These are phyloP conservation scores for Melikaiella ostensackeni DNA, from an alignment of 2,888 invertebrate genomes.

Conservation along the genomic window DNA sequence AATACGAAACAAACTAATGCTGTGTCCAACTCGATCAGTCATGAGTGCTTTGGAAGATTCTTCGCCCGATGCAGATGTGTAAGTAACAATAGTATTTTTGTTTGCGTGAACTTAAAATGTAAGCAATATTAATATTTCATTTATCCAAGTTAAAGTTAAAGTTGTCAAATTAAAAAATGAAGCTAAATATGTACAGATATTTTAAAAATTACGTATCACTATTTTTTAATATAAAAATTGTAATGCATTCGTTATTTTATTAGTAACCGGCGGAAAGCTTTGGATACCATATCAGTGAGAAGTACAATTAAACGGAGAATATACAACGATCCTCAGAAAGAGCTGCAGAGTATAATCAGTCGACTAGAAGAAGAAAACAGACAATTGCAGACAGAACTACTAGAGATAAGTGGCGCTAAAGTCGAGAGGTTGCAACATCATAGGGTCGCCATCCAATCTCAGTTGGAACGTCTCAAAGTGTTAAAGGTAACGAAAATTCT, in stretches of 20 bases:
- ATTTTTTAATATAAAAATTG: no score
- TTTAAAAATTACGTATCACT: no score
- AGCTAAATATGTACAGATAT: no score
- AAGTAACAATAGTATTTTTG: slow-evolving; percentile 44
- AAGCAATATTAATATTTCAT: no score
- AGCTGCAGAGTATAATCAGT: slow-evolving; percentile 85
- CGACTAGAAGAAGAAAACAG: slow-evolving; percentile 85
- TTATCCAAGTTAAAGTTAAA: no score
- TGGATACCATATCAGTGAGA: slow-evolving; percentile 67
- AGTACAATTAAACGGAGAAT: slow-evolving; percentile 71
- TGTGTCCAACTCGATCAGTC: slow-evolving; percentile 69
- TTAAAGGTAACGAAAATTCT: slow-evolving; percentile 79
- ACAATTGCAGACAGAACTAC: slow-evolving; percentile 74
- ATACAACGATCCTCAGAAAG: slow-evolving; percentile 79
- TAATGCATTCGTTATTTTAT: background rate
- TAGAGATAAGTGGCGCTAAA: slow-evolving; percentile 71
- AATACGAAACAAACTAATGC: slow-evolving; percentile 73
- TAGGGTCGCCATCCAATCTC: slow-evolving; percentile 81
- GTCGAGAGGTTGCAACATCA: slow-evolving; percentile 80
- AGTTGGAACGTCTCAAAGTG: slow-evolving; percentile 83
- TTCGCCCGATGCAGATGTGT: slow-evolving; percentile 61
- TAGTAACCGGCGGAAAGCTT: slow-evolving; percentile 65
- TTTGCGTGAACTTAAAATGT: no score
- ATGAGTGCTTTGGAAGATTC: slow-evolving; percentile 65
- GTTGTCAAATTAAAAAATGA: no score